Percentiles rank a stretch among this genome's conserved stretches.
Conservation (phyloP, 2,797 vertebrate genomes). For the Leuciscus waleckii region DNA sequence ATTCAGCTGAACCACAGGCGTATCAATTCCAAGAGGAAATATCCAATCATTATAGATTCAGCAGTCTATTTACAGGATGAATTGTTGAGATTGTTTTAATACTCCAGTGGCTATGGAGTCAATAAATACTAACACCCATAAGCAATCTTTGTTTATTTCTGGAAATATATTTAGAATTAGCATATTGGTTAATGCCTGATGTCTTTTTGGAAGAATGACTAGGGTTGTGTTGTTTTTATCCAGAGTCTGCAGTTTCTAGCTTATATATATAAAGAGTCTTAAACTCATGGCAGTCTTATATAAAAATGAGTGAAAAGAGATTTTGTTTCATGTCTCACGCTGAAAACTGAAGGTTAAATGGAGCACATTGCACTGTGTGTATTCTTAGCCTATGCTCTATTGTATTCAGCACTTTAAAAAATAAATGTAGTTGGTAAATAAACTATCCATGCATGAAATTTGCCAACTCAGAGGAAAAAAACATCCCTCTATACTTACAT, state of each 20-base stretch:
- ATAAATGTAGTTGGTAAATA: neutral
- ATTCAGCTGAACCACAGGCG: neutral
- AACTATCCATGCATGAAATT: neutral
- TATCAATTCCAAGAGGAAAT: neutral
- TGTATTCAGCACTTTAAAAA: neutral
- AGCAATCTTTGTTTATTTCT: neutral
- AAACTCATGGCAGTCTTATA: neutral
- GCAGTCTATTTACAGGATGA: neutral
- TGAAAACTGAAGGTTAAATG: neutral
- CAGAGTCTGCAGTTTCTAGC: neutral
- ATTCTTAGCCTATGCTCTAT: neutral
- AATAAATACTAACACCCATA: neutral
- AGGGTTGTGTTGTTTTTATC: neutral
- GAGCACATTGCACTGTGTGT: neutral
- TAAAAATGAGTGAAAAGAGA: neutral
- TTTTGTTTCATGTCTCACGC: neutral
- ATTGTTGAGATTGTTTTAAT: conserved; percentile 7
- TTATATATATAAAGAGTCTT: neutral
- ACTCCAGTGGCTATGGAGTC: neutral
- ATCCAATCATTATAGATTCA: neutral
- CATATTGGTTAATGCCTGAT: neutral
- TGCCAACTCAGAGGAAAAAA: neutral
- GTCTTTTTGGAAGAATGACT: neutral
- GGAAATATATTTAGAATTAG: neutral
- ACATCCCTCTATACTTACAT: neutral